These are phyloP conservation scores for Shargacucullia verbasci DNA, from an alignment of 2,888 invertebrate genomes.

Conservation along the genomic window DNA sequence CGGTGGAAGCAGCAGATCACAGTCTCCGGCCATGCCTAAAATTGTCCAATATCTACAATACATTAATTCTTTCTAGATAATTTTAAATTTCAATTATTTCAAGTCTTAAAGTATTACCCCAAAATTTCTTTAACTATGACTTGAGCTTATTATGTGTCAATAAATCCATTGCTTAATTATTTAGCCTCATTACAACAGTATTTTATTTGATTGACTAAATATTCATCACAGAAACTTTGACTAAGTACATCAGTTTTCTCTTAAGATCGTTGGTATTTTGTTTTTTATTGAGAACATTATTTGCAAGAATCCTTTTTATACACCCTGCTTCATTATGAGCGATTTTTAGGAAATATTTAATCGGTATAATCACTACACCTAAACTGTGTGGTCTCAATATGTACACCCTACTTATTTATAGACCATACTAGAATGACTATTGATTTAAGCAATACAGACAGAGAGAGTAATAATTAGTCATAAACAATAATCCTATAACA, in stretches of 20 bases:
- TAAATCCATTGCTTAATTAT: conserved; percentile 47
- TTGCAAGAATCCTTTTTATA: too few species aligned
- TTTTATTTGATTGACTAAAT: conserved; percentile 7
- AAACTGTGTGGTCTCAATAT: too few species aligned
- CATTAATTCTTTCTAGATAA: conserved; percentile 44
- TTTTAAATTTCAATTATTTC: conserved; percentile 16
- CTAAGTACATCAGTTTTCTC: conserved; percentile 38
- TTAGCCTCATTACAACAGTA: conserved; percentile 6
- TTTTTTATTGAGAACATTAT: neutral
- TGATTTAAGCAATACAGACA: too few species aligned
- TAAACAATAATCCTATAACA: too few species aligned
- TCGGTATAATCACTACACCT: too few species aligned
- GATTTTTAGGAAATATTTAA: too few species aligned
- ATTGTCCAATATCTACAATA: conserved; percentile 58
- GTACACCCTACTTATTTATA: too few species aligned
- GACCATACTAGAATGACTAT: too few species aligned
- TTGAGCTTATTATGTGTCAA: conserved; percentile 38
- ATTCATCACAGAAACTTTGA: conserved; percentile 28
- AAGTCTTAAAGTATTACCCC: conserved; percentile 4
- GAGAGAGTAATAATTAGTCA: too few species aligned
- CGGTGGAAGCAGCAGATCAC: conserved; percentile 50
- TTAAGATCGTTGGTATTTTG: conserved; percentile 21
- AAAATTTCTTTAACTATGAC: conserved; percentile 9
- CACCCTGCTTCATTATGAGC: too few species aligned
- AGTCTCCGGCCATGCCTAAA: conserved; percentile 61